phyloP scores from a whole-genome alignment of 2,888 invertebrate genomes.

The Myopa tessellatipennis region DNA sequence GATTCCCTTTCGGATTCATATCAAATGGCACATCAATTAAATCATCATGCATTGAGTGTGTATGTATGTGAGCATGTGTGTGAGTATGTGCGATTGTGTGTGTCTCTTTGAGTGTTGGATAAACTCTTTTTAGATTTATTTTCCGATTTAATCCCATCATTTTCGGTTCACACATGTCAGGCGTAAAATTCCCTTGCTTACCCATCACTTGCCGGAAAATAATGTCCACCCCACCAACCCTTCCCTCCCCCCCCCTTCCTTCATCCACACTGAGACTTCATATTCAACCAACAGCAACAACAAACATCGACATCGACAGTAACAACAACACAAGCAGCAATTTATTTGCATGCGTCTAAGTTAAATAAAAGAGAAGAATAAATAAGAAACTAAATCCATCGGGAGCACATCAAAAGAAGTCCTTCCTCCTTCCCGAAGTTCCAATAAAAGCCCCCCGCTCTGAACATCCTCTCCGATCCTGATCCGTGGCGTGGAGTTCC shows the following conservation, averaged over 20 bases:
- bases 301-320: not conserved
- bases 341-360: slow-evolving; percentile 16
- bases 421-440: not conserved
- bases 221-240: not conserved
- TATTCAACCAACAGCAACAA: not conserved
- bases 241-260: not conserved
- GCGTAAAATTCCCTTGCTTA: slow-evolving; percentile 22
- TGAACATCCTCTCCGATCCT: not conserved
- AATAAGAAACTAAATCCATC: slow-evolving; percentile 33
- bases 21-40: not conserved
- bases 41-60: too few relatives aligned
- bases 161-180: slow-evolving; percentile 28
- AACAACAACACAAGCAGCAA: not conserved
- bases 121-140: slow-evolving; percentile 13
- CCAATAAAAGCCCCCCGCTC: not conserved
- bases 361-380: slow-evolving; percentile 32
- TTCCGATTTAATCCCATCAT: slow-evolving; percentile 33
- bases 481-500: not conserved
- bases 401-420: slow-evolving; percentile 30
- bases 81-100: not conserved
- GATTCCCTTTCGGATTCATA: slow-evolving; percentile 1
- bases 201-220: not conserved
- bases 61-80: not conserved
- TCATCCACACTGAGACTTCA: not conserved
- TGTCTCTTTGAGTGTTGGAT: not conserved